These are phyloP conservation scores for Littorina saxatilis DNA, from an alignment of 1,140 invertebrate genomes.

Conservation along the genomic window DNA sequence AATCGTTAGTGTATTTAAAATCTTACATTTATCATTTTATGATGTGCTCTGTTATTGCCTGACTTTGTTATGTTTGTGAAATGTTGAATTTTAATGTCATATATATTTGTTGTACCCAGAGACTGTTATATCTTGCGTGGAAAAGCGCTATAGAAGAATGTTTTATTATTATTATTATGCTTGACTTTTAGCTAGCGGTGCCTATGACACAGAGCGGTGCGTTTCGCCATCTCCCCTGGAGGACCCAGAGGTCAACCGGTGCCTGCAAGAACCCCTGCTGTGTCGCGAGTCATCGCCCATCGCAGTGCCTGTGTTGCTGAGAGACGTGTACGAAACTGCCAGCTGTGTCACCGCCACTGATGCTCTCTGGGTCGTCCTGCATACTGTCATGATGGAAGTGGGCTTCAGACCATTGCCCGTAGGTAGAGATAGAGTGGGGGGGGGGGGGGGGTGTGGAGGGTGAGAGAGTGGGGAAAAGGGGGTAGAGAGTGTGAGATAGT, in stretches of 20 bases:
- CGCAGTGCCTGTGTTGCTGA: slow-evolving; percentile 46
- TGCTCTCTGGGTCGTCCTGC: slow-evolving; percentile 55
- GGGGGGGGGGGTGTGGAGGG: not conserved
- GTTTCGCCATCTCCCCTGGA: not conserved
- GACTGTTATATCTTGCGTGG: no score
- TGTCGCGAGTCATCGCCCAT: slow-evolving; percentile 51
- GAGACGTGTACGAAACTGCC: slow-evolving; percentile 45
- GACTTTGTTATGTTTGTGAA: no score
- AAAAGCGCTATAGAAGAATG: no score
- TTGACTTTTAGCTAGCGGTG: no score
- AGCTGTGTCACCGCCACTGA: slow-evolving; percentile 38
- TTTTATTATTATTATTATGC: no score
- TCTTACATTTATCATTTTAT: no score
- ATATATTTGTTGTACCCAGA: no score
- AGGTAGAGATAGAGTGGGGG: not conserved
- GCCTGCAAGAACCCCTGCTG: slow-evolving; percentile 57
- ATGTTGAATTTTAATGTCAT: no score
- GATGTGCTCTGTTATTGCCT: no score
- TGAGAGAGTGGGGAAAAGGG: not conserved
- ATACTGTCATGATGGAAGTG: slow-evolving; percentile 61
- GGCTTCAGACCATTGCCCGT: slow-evolving; percentile 48
- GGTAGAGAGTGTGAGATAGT: not conserved
- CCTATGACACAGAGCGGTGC: no score
- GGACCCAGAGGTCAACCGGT: slow-evolving; percentile 40
- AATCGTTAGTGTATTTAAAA: no score